A percentile compares a stretch with the other conserved stretches of the same genome.
These are phyloP conservation scores for Strongylocentrotus purpuratus DNA, from an alignment of 35 echinoderm and acorn worm species.

Conservation along the genomic window DNA sequence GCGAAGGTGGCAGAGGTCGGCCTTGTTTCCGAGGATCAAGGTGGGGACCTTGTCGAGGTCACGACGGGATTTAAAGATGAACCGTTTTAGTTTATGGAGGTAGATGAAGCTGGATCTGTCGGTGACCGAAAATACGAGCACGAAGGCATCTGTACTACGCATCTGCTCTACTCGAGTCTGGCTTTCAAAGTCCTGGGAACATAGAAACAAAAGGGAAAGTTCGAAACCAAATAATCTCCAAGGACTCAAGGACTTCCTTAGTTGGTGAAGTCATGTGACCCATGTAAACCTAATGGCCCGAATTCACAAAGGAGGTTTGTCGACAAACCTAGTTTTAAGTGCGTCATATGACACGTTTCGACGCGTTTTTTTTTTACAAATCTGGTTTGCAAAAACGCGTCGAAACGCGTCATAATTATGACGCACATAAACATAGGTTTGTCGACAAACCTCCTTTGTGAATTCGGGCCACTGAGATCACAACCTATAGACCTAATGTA, in stretches of 20 bases:
- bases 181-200: slow-evolving; percentile 73
- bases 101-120: slow-evolving; percentile 75
- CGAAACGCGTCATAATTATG: no score
- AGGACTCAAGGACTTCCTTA: not conserved
- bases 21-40: slow-evolving; percentile 82
- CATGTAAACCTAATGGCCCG: not conserved
- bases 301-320: no score
- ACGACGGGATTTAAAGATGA: slow-evolving; percentile 35
- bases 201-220: slow-evolving; percentile 19
- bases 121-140: slow-evolving; percentile 84
- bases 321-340: no score
- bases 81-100: slow-evolving; percentile 59
- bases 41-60: slow-evolving; percentile 66
- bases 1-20: slow-evolving; percentile 82
- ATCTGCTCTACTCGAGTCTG: slow-evolving; percentile 76
- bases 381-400: no score
- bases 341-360: no score
- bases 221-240: not conserved
- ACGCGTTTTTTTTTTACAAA: no score
- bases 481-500: not conserved
- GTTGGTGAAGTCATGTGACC: not conserved
- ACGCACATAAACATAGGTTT: no score
- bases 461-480: no score
- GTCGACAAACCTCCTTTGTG: no score
- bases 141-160: slow-evolving; percentile 65